These are phyloP conservation scores for Aspiorhynchus laticeps DNA, from an alignment of 2,113 vertebrate species.

Conservation along the genomic window DNA sequence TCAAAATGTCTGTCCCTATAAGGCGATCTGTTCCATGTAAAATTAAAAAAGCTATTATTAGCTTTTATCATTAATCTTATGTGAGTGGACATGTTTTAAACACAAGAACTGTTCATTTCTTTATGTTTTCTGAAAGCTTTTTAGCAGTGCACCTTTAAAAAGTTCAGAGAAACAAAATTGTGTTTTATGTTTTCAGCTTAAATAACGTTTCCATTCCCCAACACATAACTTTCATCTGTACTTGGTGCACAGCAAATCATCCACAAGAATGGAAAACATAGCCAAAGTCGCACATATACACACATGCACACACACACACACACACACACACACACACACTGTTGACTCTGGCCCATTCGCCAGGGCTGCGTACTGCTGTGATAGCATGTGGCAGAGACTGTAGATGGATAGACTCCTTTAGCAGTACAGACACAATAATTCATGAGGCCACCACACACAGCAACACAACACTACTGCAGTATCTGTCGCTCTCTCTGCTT, in stretches of 20 bases:
- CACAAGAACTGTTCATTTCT: not conserved
- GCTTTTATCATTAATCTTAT: not conserved
- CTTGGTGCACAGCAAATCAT: slow-evolving; percentile 13
- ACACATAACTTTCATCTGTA: not conserved
- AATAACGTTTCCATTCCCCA: not conserved
- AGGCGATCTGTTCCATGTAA: not conserved
- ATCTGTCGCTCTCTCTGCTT: slow-evolving; percentile 44
- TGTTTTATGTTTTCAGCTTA: not conserved
- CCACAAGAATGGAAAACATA: slow-evolving; percentile 5
- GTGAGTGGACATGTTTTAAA: not conserved
- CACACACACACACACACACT: slow-evolving; percentile 26
- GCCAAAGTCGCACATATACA: not conserved
- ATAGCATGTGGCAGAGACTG: slow-evolving; percentile 55
- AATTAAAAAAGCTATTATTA: not conserved
- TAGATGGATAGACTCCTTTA: slow-evolving; percentile 60
- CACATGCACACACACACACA: slow-evolving; percentile 4
- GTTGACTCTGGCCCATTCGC: slow-evolving; percentile 37
- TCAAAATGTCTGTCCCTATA: not conserved
- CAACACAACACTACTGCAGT: slow-evolving; percentile 47
- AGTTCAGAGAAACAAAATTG: not conserved
- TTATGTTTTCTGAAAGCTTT: not conserved
- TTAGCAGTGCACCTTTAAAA: slow-evolving; percentile 1
- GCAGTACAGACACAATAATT: slow-evolving; percentile 62
- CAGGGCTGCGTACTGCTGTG: slow-evolving; percentile 42
- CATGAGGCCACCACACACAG: slow-evolving; percentile 51